Evolutionary conservation across 1,140 invertebrate genomes (phyloP).

Genomic region (Gerris buenoi): DNA sequence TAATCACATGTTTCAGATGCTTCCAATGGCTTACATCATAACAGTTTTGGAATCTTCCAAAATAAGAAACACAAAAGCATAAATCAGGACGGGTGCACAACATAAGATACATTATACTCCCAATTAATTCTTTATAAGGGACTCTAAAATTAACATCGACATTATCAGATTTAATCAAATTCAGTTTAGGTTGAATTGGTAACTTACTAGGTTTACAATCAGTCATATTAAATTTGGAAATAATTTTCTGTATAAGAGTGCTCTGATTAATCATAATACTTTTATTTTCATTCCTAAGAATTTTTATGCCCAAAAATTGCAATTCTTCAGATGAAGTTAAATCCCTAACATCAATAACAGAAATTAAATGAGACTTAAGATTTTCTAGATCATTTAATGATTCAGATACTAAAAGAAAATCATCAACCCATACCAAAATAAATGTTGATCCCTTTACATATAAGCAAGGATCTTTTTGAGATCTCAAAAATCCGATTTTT

Average conservation of each 20-base stretch:
- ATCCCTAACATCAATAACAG: background rate
- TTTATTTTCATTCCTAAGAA: conserved; percentile 13
- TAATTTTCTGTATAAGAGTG: conserved; percentile 16
- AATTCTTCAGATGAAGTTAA: background rate
- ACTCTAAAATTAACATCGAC: conserved; percentile 20
- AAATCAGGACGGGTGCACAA: conserved; percentile 21
- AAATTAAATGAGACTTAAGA: background rate
- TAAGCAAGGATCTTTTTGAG: background rate
- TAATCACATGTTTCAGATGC: background rate
- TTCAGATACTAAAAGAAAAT: background rate
- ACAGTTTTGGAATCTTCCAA: conserved; percentile 2
- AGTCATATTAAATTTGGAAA: conserved; percentile 23
- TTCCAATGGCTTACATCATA: conserved; percentile 3
- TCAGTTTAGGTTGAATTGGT: conserved; percentile 20
- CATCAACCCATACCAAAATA: conserved; percentile 5
- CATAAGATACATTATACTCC: conserved; percentile 27
- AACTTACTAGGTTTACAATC: conserved; percentile 22
- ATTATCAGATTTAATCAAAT: conserved; percentile 19
- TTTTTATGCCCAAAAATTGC: conserved; percentile 19
- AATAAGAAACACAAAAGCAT: background rate
- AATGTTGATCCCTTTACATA: background rate
- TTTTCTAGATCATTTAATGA: background rate
- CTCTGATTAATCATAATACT: conserved; percentile 17
- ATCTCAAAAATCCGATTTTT: background rate
- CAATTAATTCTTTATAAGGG: conserved; percentile 24